Evolutionary conservation across 2,797 vertebrate genomes (phyloP).

Genomic region (Babyrousa celebensis): DNA sequence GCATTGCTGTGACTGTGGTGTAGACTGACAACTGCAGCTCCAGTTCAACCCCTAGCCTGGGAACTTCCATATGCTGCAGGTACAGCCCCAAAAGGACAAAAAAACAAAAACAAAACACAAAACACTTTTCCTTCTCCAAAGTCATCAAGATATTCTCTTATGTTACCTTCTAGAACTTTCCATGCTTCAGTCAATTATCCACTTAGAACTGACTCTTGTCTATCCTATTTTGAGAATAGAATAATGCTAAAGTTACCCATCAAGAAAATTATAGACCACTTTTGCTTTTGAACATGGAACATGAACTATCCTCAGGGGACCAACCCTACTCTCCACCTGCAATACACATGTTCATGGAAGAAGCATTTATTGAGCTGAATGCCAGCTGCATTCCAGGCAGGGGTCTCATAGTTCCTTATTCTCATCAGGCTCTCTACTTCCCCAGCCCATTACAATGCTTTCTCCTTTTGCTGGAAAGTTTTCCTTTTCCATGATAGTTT

Average conservation of each 20-base stretch:
- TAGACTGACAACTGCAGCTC: too few species aligned
- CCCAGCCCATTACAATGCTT: neutral
- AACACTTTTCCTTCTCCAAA: neutral
- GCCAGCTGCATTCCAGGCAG: too few species aligned
- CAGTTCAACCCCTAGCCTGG: neutral
- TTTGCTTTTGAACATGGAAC: neutral
- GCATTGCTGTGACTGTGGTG: too few species aligned
- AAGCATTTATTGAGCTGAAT: neutral
- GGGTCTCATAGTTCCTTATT: accelerated
- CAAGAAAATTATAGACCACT: neutral
- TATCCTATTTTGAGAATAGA: neutral
- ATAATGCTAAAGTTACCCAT: neutral
- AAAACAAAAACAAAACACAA: too few species aligned
- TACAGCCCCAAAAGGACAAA: too few species aligned
- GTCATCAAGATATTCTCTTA: neutral
- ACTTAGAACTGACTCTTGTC: neutral
- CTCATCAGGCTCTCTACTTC: neutral
- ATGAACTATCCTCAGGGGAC: neutral
- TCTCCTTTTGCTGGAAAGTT: neutral
- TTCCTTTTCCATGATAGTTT: neutral
- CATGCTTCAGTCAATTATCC: neutral
- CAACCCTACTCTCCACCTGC: too few species aligned
- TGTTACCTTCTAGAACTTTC: neutral
- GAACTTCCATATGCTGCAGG: too few species aligned
- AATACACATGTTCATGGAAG: neutral